Evolutionary conservation across 2,797 vertebrate species (phyloP), one percentile per base, ranked within the genome.

Genomic region (Scleropages formosus): DNA sequence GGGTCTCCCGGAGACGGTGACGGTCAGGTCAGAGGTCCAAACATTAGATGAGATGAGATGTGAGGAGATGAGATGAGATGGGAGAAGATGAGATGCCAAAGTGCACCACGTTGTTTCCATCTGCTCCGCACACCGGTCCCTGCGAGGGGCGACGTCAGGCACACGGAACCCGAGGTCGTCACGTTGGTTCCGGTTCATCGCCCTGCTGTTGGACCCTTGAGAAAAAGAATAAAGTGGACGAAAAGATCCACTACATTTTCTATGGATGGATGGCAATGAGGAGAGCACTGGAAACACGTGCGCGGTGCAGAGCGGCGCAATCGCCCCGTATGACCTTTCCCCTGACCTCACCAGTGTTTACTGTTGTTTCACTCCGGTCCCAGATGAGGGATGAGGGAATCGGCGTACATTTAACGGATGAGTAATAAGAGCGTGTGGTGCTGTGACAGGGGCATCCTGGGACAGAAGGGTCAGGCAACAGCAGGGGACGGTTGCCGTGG

Each of bases 331-430:
- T 10, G 18, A 39, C 18, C 44, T 39, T 16, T 67, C 69, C 46
- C 8, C 46, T 51, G 24, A 16, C 15, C 20, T 8, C 22, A 13
- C 26, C 20, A 22, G 24, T 27, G 18, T 13, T 51, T 27, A 47
- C 26, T 15, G 22, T 20, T 53, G 44, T 53, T 70, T 70, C 26
- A 26, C 18, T 51, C 49, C 53, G 44, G 47, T 16, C 66, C 51
- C n/a, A 6, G 13, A 26, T 22, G 67, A 51, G 7, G 11, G 44
- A 22, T 22, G 65, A 64, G 15, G 49, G 66, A 68, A 20, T 51
- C 46, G 51, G 22, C n/a, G 65, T 46, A 51, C 18, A 47, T 53
- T 24, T 70, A 70, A 70, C 20, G 47, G 67, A 70, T 56, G 67
- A 53, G 24, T 26, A 70, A 70, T 53, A 51, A 70, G 67, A 51